These are phyloP conservation scores for Pemphredon lugubris DNA, from an alignment of 2,888 invertebrate genomes.

Conservation along the genomic window DNA sequence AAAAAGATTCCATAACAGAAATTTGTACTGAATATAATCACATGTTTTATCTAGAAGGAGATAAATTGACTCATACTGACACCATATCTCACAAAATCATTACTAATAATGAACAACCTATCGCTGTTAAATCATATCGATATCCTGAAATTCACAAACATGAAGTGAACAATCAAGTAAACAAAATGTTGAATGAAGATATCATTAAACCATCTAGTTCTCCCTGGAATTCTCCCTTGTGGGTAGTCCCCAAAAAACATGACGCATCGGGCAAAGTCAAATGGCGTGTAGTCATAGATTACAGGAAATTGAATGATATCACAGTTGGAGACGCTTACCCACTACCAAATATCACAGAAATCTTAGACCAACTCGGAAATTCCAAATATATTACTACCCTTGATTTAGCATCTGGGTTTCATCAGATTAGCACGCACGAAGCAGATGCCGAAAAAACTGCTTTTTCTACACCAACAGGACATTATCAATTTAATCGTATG, in stretches of 20 bases:
- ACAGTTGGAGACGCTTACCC: conserved; percentile 50
- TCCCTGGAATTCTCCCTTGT: conserved; percentile 3
- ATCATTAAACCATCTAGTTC: conserved; percentile 5
- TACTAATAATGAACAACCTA: not conserved
- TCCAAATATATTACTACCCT: conserved; percentile 57
- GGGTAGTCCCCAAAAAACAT: not conserved
- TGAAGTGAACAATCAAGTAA: not conserved
- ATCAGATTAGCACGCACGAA: conserved; percentile 68
- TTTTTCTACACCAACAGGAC: conserved; percentile 59
- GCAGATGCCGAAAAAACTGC: conserved; percentile 58
- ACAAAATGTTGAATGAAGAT: not conserved
- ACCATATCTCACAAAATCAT: not conserved
- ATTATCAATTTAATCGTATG: conserved; percentile 63
- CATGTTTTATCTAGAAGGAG: conserved; percentile 1
- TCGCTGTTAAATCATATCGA: not conserved
- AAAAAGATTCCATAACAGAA: not conserved
- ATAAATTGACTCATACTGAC: not conserved
- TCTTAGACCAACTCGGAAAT: conserved; percentile 66
- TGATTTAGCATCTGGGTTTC: conserved; percentile 70
- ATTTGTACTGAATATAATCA: not conserved
- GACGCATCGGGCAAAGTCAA: conserved; percentile 33
- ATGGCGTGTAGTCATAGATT: conserved; percentile 25
- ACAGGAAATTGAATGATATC: too few relatives aligned
- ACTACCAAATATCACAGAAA: conserved; percentile 53
- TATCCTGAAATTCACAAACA: conserved; percentile 8